Percentiles rank a stretch among this genome's conserved stretches.
Evolutionary conservation across 2,888 invertebrate genomes (phyloP).

Genomic region (Pyralis farinalis): DNA sequence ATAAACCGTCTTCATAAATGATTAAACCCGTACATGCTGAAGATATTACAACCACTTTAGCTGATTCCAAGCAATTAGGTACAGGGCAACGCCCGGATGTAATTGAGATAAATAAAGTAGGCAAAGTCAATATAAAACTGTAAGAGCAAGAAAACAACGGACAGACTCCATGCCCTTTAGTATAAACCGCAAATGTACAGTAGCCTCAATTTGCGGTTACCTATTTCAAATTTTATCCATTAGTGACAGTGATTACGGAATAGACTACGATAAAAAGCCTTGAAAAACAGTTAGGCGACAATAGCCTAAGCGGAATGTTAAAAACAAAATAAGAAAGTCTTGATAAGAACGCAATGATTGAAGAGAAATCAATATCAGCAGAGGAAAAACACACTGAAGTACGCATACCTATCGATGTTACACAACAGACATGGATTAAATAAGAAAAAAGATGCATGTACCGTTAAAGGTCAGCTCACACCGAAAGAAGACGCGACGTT

Average conservation of each 20-base stretch:
- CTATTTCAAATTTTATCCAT: conserved; percentile 10
- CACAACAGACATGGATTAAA: not conserved
- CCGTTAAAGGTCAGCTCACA: too few relatives aligned
- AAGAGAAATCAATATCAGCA: not conserved
- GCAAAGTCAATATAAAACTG: conserved; percentile 18
- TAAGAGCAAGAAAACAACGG: conserved; percentile 13
- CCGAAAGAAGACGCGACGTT: too few relatives aligned
- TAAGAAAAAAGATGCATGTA: not conserved
- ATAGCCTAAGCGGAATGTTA: not conserved
- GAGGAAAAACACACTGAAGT: not conserved
- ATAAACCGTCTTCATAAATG: not conserved
- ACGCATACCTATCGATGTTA: not conserved
- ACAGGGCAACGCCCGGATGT: conserved; percentile 33
- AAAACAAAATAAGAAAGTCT: not conserved
- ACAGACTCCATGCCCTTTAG: conserved; percentile 1
- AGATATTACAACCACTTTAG: conserved; percentile 33
- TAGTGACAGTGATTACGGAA: conserved; percentile 10
- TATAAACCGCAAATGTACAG: conserved; percentile 6
- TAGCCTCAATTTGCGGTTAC: conserved; percentile 8
- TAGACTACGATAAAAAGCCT: not conserved
- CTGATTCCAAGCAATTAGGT: conserved; percentile 40
- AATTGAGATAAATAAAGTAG: conserved; percentile 28
- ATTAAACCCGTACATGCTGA: not conserved
- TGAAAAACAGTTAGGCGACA: not conserved
- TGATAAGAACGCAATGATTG: not conserved